Evolutionary conservation across 92 coral and sea anemone genomes (phyloP).

Genomic region (Ricordea florida): DNA sequence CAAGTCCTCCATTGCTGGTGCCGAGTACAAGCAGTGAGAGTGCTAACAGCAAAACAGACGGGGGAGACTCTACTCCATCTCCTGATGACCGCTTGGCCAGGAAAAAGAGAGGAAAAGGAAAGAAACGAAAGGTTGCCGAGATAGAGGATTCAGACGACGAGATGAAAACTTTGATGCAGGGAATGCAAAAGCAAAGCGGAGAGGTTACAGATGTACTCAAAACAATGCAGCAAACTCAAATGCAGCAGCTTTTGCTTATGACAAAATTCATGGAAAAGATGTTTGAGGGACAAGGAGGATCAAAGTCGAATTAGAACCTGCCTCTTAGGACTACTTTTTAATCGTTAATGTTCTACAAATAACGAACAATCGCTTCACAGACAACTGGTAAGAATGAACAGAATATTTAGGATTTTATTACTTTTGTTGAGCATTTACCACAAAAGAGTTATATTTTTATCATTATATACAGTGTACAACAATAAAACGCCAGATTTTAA

Average conservation of each 20-base stretch:
- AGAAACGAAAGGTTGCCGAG: background rate
- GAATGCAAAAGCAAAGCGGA: background rate
- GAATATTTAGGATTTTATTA: too few relatives aligned
- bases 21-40: background rate
- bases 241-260: background rate
- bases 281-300: background rate
- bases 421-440: too few relatives aligned
- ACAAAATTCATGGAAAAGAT: background rate
- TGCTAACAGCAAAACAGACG: background rate
- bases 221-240: slow-evolving; percentile 13
- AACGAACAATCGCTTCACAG: background rate
- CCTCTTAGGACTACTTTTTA: background rate
- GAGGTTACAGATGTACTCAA: background rate
- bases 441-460: background rate
- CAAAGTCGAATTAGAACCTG: background rate
- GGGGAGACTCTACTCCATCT: background rate
- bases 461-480: background rate
- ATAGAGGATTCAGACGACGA: background rate
- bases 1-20: background rate
- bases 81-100: background rate
- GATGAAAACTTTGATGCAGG: background rate
- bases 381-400: background rate
- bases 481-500: background rate
- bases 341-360: background rate
- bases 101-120: background rate